Base-by-base conservation (phyloP, 1,140 invertebrate genomes). In the Tetragonula clypearis region DNA sequence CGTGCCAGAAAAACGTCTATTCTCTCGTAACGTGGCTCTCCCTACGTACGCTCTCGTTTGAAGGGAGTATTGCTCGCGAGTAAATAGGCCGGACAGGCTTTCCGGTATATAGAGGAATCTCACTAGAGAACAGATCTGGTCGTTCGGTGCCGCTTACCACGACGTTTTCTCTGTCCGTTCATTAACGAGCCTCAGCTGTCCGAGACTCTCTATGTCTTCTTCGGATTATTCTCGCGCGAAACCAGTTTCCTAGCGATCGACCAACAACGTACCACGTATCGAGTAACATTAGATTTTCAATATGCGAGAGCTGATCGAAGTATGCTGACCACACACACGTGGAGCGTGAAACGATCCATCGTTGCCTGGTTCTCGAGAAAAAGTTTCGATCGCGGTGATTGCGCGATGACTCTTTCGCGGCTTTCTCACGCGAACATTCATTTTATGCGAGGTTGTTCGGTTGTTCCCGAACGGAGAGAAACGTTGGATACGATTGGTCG, bases 51-150 rank as follows among this genome's bases (percentile, higher is more conserved):
- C 35, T 88, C 74, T 83, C 65, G 74, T 88, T 30, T 85, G 82
- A 76, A 82, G 66, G 84, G 76, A 35, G 30, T 35, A 35, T 35
- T 35, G 35, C 35, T 88, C 55, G 74, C 55, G 56, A 49, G 78
- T 82, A 85, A 88, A 88, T 85, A 88, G 78, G 78, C 73, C 74
- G 78, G 77, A 84, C 77, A 84, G 66, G 12, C n/a, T 77, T 65
- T 65, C 41, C 6, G 74, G 30, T 30, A 30, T 82, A 56, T 30
- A 23, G 65, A 23, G 65, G 55, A 72, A 84, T 84, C 35, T 35
- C 68, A 55, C 26, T 19, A 12, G 58, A 30, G 17, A 11, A 49
- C 56, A 78, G 60, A 53, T n/a, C 60, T 66, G 41, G 76, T 4
- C 17, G 58, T 30, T 2, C 11, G 14, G 56, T 19, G 17, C 56